Evolutionary conservation across 2,888 invertebrate genomes (phyloP).

Genomic region (Pomacea canaliculata): DNA sequence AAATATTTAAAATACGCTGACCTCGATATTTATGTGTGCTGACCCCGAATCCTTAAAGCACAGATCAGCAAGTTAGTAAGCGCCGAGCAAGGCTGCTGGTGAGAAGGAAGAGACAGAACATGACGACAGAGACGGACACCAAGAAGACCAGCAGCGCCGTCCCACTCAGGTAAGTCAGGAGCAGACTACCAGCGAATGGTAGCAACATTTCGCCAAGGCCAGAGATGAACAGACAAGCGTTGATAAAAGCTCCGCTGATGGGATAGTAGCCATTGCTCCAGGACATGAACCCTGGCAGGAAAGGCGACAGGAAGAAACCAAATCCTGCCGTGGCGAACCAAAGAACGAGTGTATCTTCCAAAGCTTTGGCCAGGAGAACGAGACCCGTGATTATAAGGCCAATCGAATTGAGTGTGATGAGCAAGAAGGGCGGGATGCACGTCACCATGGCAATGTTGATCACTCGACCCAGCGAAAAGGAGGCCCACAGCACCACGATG

Average conservation of each 20-base stretch:
- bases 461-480: constrained; percentile 26
- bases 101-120: constrained; percentile 22
- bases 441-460: constrained; percentile 18
- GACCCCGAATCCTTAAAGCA: no score
- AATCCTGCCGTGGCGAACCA: constrained; percentile 34
- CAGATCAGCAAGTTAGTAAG: no score
- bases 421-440: constrained; percentile 15
- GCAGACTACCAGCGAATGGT: constrained; percentile 26
- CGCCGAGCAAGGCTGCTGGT: no score
- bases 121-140: constrained; percentile 5
- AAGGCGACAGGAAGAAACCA: constrained; percentile 31
- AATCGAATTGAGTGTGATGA: constrained; percentile 24
- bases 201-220: constrained; percentile 34
- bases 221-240: constrained; percentile 27
- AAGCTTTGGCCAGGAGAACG: constrained; percentile 11
- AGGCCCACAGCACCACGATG: constrained; percentile 33
- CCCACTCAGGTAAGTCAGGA: constrained; percentile 16
- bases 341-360: constrained; percentile 16
- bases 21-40: no score
- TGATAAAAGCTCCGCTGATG: constrained; percentile 27
- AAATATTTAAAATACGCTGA: no score
- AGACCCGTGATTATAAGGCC: constrained; percentile 21
- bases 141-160: constrained; percentile 22
- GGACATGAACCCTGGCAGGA: constrained; percentile 30
- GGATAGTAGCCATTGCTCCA: constrained; percentile 27